phyloP scores from a whole-genome alignment of 2,113 vertebrate species.

The Sclerurus mexicanus region DNA sequence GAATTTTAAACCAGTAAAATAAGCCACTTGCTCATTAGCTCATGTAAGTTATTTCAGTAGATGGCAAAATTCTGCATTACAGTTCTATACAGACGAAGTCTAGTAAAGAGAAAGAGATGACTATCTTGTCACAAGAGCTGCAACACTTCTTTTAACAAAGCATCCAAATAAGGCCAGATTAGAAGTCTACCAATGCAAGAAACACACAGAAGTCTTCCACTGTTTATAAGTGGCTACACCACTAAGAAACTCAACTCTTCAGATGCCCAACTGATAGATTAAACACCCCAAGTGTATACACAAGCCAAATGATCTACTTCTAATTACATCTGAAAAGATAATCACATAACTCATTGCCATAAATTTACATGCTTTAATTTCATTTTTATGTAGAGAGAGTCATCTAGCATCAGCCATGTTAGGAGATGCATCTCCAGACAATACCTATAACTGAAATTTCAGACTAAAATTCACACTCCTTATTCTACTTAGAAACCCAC shows the following conservation, averaged over 20 bases:
- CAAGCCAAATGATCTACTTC: not conserved
- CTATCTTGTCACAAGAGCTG: not conserved
- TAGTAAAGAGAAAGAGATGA: not conserved
- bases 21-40: not conserved
- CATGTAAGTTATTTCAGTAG: not conserved
- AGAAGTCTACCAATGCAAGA: not conserved
- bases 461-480: not conserved
- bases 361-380: not conserved
- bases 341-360: not conserved
- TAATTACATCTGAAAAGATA: not conserved
- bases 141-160: not conserved
- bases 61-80: not conserved
- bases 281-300: not conserved
- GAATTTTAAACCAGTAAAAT: not conserved
- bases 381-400: not conserved
- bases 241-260: not conserved
- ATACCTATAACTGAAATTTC: not conserved
- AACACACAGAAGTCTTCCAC: not conserved
- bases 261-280: not conserved
- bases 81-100: not conserved
- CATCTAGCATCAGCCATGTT: not conserved
- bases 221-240: not conserved
- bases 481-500: not conserved
- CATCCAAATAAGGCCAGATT: not conserved
- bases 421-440: not conserved